Conservation (phyloP, 2,113 vertebrate genomes). For the Phoxinus phoxinus region DNA sequence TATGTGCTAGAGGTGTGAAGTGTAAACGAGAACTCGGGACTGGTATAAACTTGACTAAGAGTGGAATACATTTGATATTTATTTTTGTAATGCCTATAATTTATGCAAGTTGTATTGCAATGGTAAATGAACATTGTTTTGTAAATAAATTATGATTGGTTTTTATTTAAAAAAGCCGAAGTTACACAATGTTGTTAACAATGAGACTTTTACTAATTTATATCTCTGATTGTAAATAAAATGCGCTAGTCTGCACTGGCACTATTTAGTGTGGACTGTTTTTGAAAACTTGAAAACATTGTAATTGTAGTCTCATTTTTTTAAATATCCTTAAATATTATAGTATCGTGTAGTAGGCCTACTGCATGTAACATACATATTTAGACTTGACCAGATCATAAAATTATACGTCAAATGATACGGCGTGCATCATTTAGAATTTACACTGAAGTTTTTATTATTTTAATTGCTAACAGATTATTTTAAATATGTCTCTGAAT, state of each 20-base stretch:
- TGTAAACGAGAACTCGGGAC: constrained; percentile 81
- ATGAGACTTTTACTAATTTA: constrained; percentile 99
- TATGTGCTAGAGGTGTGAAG: constrained; percentile 75
- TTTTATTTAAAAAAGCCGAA: constrained; percentile 95
- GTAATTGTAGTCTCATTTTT: background rate
- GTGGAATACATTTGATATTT: constrained; percentile 99
- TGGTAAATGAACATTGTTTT: constrained; percentile 88
- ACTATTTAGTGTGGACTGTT: constrained; percentile 71
- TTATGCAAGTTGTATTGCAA: constrained; percentile 99
- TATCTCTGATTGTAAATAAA: constrained; percentile 99
- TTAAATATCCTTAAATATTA: background rate
- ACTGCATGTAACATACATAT: background rate
- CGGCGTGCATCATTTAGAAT: background rate
- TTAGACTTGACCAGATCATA: background rate
- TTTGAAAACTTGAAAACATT: constrained; percentile 61
- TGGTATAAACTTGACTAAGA: constrained; percentile 90
- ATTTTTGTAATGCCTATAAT: constrained; percentile 99
- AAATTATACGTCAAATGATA: background rate
- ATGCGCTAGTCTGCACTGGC: constrained; percentile 84
- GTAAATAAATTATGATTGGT: constrained; percentile 96
- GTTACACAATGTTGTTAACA: constrained; percentile 94
- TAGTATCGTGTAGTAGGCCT: background rate
- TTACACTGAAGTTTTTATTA: background rate
- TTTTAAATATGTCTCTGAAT: background rate
- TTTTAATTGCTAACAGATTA: background rate